phyloP scores from a whole-genome alignment of 1,140 invertebrate species.

The Heliothis virescens region DNA sequence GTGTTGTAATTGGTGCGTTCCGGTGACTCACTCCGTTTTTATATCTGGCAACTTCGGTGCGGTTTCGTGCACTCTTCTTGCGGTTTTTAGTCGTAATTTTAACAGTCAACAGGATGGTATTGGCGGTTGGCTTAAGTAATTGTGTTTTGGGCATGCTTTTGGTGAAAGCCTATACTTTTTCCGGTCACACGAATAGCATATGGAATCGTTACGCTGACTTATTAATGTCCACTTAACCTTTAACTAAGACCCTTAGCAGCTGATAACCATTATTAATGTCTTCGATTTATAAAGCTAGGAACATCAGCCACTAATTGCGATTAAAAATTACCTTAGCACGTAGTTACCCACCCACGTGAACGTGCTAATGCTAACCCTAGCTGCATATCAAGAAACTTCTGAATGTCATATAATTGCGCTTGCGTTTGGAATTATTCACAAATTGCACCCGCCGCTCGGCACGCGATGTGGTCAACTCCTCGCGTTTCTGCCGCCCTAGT shows the following conservation, averaged over 20 bases:
- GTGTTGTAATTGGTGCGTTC: slow-evolving; percentile 50
- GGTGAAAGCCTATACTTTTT: not conserved
- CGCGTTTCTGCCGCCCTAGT: slow-evolving; percentile 50
- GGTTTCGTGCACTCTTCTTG: slow-evolving; percentile 38
- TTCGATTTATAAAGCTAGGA: not conserved
- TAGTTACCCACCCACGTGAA: slow-evolving; percentile 10
- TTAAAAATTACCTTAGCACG: slow-evolving; percentile 32
- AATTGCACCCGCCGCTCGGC: slow-evolving; percentile 33
- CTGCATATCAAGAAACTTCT: slow-evolving; percentile 36
- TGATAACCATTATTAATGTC: not conserved
- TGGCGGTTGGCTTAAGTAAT: slow-evolving; percentile 1
- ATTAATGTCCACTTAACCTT: not conserved
- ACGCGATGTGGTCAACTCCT: slow-evolving; percentile 54
- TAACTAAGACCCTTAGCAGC: not conserved
- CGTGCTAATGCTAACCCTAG: slow-evolving; percentile 16
- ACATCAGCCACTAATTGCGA: slow-evolving; percentile 6
- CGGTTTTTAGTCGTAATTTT: slow-evolving; percentile 44
- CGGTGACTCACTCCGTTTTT: slow-evolving; percentile 21
- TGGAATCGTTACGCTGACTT: not conserved
- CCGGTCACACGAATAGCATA: not conserved
- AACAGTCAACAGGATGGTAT: slow-evolving; percentile 34
- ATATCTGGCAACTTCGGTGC: slow-evolving; percentile 11
- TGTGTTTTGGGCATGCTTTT: slow-evolving; percentile 1
- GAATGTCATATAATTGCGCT: slow-evolving; percentile 47
- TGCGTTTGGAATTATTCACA: slow-evolving; percentile 48